Percentiles rank a stretch among this genome's conserved stretches.
Evolutionary conservation across 2,888 invertebrate genomes (phyloP).

Genomic region (Geophilus truncorum): DNA sequence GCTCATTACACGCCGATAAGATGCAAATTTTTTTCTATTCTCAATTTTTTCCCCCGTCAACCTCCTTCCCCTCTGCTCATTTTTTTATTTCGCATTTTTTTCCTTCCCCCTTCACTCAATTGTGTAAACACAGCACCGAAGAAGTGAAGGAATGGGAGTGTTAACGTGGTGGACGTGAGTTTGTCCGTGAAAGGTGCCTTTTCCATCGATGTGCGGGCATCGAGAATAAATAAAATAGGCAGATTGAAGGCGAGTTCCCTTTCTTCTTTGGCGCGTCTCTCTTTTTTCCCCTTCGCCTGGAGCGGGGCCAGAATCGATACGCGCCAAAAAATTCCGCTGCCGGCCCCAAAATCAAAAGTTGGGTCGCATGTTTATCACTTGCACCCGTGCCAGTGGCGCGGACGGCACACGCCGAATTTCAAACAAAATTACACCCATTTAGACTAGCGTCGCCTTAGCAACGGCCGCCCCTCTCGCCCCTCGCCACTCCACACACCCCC

Average conservation of each 20-base stretch:
- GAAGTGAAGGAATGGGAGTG: background rate
- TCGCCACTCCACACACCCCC: background rate
- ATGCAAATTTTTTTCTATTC: slow-evolving; percentile 30
- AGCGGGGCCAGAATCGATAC: slow-evolving; percentile 29
- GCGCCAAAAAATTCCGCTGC: slow-evolving; percentile 31
- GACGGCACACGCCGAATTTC: slow-evolving; percentile 28
- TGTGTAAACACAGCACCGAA: background rate
- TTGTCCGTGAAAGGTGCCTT: slow-evolving; percentile 12
- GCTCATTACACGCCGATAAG: slow-evolving; percentile 33
- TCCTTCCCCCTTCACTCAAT: background rate
- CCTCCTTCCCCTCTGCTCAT: background rate
- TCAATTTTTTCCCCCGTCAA: background rate
- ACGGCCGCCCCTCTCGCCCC: slow-evolving; percentile 3
- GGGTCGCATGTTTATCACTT: slow-evolving; percentile 28
- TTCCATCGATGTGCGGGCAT: background rate
- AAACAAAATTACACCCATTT: slow-evolving; percentile 31
- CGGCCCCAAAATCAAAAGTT: slow-evolving; percentile 30
- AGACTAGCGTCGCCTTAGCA: slow-evolving; percentile 12
- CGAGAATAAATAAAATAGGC: slow-evolving; percentile 15
- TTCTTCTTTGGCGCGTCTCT: background rate
- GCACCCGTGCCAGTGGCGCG: slow-evolving; percentile 19
- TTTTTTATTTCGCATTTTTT: background rate
- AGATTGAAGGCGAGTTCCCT: slow-evolving; percentile 5
- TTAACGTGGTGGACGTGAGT: slow-evolving; percentile 18
- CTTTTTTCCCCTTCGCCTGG: background rate